Evolutionary conservation across 2,888 invertebrate genomes (phyloP), one percentile per base, ranked within the genome.

Genomic region (Drosophila subsilvestris): DNA sequence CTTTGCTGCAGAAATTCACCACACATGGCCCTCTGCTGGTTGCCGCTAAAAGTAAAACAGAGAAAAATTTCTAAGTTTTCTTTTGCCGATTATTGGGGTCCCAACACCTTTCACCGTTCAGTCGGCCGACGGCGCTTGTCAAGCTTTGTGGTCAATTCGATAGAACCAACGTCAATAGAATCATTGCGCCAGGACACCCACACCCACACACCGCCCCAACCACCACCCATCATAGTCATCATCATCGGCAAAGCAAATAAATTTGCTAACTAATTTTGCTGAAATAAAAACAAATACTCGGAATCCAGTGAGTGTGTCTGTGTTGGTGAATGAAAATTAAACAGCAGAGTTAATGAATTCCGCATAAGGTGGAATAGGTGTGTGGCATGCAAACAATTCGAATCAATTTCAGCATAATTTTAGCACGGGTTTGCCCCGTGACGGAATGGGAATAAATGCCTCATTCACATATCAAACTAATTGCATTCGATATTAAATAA

Each of bases 1-100:
- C 37, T 37, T n/a, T 37, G n/a, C 2, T 2, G 10, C 3, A 8
- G 10, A 14, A 59, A 42, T 25, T 70, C 67, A 80, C 80, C 78
- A 55, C 54, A 74, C 25, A 37, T 42, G 18, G 32, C 12, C 62
- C 54, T 44, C 61, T 63, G 65, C 55, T 55, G 55, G 1, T 50
- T 18, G 47, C 54, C 73, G 77, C 71, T 79, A 55, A 59, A 72
- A 75, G 72, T 54, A 65, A 69, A 78, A 69, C 51, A 72, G 75
- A 75, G 76, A 80, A 65, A 79, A 89, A 90, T 90, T 89, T 89
- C 87, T 89, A 89, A 63, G 89, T 83, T 89, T 90, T 89, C 89
- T 89, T 37, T 87, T 73, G 61, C 55, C 59, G 79, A 87, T 84
- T 88, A 88, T 89, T 89, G 80, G 63, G 60, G 73, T 69, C 71